These are phyloP conservation scores for Thalassarche chlororhynchos DNA, from an alignment of 2,113 vertebrate genomes.

Conservation along the genomic window DNA sequence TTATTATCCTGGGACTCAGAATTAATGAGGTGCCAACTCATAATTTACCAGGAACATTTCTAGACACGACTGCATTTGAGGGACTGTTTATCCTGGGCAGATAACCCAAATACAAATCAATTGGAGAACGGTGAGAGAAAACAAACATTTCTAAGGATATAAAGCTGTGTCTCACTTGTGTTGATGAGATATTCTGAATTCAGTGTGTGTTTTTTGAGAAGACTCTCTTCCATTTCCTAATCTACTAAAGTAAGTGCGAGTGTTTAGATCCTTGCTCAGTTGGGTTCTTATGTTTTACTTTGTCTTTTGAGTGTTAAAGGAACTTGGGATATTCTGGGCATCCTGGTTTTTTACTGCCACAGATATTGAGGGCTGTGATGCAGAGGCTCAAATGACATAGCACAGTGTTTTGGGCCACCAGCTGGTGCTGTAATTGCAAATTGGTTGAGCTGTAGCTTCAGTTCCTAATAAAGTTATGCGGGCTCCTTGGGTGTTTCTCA, in stretches of 20 bases:
- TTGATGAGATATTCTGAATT: background rate
- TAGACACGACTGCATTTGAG: background rate
- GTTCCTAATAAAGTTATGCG: background rate
- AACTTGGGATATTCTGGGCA: background rate
- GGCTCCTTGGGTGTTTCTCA: background rate
- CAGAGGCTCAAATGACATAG: background rate
- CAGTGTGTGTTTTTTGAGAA: background rate
- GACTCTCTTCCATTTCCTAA: background rate
- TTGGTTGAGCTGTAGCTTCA: background rate
- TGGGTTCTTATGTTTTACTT: background rate
- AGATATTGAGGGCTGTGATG: background rate
- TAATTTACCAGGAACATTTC: background rate
- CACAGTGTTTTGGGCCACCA: background rate
- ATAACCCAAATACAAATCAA: background rate
- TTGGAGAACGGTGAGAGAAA: background rate
- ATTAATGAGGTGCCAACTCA: background rate
- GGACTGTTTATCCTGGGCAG: background rate
- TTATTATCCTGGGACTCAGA: background rate
- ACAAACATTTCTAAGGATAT: background rate
- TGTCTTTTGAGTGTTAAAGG: background rate
- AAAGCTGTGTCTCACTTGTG: background rate
- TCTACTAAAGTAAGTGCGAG: background rate
- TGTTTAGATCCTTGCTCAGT: background rate
- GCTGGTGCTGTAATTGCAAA: slow-evolving; percentile 38
- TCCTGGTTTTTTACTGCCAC: background rate